Conservation (phyloP, 2,888 invertebrate genomes). For the Dastarcus helophoroides region DNA sequence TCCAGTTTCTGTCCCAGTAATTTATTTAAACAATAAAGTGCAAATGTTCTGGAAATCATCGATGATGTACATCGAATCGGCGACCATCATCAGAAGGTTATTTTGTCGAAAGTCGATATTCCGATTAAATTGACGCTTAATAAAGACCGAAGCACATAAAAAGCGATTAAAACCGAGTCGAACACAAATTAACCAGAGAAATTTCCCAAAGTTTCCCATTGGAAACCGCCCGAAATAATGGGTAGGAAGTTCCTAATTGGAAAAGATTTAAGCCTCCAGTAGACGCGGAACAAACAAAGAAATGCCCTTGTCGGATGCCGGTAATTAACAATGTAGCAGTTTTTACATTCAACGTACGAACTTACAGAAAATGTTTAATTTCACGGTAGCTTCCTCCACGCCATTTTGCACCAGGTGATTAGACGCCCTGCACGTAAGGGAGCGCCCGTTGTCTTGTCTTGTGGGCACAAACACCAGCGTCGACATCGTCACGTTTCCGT, state of each 20-base stretch:
- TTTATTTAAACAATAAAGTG: too few relatives aligned
- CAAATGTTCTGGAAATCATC: too few relatives aligned
- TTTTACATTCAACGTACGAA: slow-evolving; percentile 27
- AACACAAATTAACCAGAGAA: too few relatives aligned
- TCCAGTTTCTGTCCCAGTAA: too few relatives aligned
- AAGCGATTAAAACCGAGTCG: too few relatives aligned
- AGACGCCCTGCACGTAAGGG: slow-evolving; percentile 69
- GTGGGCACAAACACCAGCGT: slow-evolving; percentile 63
- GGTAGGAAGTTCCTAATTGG: slow-evolving; percentile 17
- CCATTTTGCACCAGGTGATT: slow-evolving; percentile 63
- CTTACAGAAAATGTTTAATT: slow-evolving; percentile 83
- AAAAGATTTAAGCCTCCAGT: not conserved
- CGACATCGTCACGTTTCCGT: slow-evolving; percentile 73
- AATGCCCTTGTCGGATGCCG: slow-evolving; percentile 13
- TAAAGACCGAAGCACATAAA: too few relatives aligned
- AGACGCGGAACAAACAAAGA: slow-evolving; percentile 12
- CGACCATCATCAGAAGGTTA: too few relatives aligned
- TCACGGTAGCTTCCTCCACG: slow-evolving; percentile 66
- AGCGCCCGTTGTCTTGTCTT: slow-evolving; percentile 65
- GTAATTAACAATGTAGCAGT: slow-evolving; percentile 19
- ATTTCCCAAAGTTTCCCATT: too few relatives aligned
- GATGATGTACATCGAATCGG: too few relatives aligned
- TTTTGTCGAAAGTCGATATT: too few relatives aligned
- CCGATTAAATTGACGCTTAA: too few relatives aligned
- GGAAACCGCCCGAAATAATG: slow-evolving; percentile 7